Evolutionary conservation across 2,888 invertebrate species (phyloP), one percentile per base, ranked within the genome.

Genomic region (Meghimatium bilineatum): DNA sequence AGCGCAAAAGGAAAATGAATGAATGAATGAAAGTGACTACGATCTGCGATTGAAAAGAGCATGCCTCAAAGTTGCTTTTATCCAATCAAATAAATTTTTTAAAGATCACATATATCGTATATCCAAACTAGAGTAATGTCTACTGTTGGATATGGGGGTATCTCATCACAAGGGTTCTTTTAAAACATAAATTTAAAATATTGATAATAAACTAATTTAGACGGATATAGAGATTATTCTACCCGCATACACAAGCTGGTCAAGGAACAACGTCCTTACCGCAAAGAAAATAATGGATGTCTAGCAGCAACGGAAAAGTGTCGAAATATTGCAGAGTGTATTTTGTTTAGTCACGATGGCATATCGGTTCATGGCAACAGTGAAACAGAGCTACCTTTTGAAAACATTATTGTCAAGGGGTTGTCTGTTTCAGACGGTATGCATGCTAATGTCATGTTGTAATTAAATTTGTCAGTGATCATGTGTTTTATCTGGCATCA

Each of bases 371-470:
- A 63, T 81, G 44, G 20, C 60, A 36, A 63, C 32, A 63, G 29
- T 38, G 34, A 60, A 44, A 29, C 81, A 74, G 36, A 71, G 63
- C 29, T 10, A 56, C 12, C 36, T 74, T 38, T 32, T 81, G 3
- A 36, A 36, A 34, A 49, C 74, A 14, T 38, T 63, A n/a, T 36
- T 81, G 20, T 74, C 63, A 74, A 74, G 74, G 60, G 49, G 66
- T 32, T 74, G 44, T 74, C n/a, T 74, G 38, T 81, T 74, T 60
- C 72, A 81, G 72, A n/a, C 29, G 81, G 81, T 81, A 81, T 34
- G 71, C 36, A 14, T 29, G n/a, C n/a, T n/a, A n/a, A n/a, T n/a
- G n/a, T n/a, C n/a, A n/a, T n/a, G n/a, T n/a, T n/a, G n/a, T n/a
- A n/a, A n/a, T n/a, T n/a, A n/a, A 26, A 44, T 44, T n/a, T 26